Evolutionary conservation across 2,113 vertebrate species (phyloP).

Genomic region (zebrafish (Danio rerio)): DNA sequence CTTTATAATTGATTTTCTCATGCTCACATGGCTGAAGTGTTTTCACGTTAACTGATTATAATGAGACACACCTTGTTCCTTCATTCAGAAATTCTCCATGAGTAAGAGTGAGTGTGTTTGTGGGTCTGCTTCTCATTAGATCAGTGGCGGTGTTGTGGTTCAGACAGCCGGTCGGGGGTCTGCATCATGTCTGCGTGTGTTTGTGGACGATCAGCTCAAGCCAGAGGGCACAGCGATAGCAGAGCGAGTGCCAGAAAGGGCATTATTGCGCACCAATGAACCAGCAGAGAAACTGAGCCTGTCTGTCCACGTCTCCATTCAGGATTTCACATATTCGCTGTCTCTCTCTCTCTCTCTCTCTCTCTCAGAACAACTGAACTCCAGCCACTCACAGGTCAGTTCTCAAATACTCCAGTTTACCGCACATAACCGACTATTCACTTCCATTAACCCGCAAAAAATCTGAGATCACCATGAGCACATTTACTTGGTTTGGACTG

Average conservation of each 20-base stretch:
- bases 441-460: too few relatives aligned
- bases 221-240: conserved; percentile 22
- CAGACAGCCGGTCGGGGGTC: conserved; percentile 37
- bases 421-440: too few relatives aligned
- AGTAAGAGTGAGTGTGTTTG: not conserved
- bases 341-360: not conserved
- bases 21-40: too few relatives aligned
- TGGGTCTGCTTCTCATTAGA: conserved; percentile 3
- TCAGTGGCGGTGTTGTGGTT: not conserved
- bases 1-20: not conserved
- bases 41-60: not conserved
- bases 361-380: conserved; percentile 1
- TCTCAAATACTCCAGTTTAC: too few relatives aligned
- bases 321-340: conserved; percentile 13
- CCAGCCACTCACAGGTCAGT: not conserved
- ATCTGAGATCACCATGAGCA: too few relatives aligned
- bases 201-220: conserved; percentile 21
- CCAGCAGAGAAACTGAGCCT: conserved; percentile 23
- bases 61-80: not conserved
- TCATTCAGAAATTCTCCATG: not conserved
- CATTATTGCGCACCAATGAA: conserved; percentile 41
- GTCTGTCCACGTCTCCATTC: not conserved
- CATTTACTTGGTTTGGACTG: too few relatives aligned
- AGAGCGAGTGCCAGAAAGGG: conserved; percentile 27
- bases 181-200: conserved; percentile 34